phyloP scores from a whole-genome alignment of 1,140 invertebrate species.

The Dendrolimus kikuchii region DNA sequence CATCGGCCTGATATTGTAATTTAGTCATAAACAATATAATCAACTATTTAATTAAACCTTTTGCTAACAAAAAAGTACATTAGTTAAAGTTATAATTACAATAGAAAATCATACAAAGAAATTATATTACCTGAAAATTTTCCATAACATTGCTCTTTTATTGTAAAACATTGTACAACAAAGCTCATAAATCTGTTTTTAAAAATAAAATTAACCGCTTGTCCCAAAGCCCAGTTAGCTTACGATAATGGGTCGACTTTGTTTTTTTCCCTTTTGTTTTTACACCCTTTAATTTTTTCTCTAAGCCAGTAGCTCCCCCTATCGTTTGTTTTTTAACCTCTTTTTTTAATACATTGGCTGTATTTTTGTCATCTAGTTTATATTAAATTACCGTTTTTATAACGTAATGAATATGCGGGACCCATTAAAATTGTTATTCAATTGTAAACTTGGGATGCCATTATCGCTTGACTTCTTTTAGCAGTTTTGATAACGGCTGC shows the following conservation, averaged over 20 bases:
- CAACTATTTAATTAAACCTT: too few relatives aligned
- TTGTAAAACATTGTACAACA: slow-evolving; percentile 8
- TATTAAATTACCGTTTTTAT: slow-evolving; percentile 69
- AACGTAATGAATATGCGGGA: slow-evolving; percentile 62
- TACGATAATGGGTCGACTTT: slow-evolving; percentile 32
- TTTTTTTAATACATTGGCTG: slow-evolving; percentile 56
- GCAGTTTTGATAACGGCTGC: slow-evolving; percentile 17
- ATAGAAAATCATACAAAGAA: too few relatives aligned
- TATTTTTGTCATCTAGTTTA: slow-evolving; percentile 66
- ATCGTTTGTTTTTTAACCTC: slow-evolving; percentile 34
- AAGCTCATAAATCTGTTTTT: slow-evolving; percentile 50
- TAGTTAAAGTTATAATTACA: too few relatives aligned
- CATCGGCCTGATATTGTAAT: too few relatives aligned
- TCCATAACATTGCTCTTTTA: too few relatives aligned
- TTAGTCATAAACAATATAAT: too few relatives aligned
- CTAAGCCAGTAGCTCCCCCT: slow-evolving; percentile 30
- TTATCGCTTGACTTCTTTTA: slow-evolving; percentile 39
- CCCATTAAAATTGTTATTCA: slow-evolving; percentile 42
- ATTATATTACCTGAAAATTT: too few relatives aligned
- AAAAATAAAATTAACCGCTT: slow-evolving; percentile 53
- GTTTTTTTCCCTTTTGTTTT: slow-evolving; percentile 58
- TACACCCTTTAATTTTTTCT: slow-evolving; percentile 53
- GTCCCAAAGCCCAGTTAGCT: slow-evolving; percentile 48
- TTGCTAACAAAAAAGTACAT: too few relatives aligned
- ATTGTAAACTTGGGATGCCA: slow-evolving; percentile 41